Evolutionary conservation across 2,113 vertebrate species (phyloP).

Genomic region (Plotosus lineatus): DNA sequence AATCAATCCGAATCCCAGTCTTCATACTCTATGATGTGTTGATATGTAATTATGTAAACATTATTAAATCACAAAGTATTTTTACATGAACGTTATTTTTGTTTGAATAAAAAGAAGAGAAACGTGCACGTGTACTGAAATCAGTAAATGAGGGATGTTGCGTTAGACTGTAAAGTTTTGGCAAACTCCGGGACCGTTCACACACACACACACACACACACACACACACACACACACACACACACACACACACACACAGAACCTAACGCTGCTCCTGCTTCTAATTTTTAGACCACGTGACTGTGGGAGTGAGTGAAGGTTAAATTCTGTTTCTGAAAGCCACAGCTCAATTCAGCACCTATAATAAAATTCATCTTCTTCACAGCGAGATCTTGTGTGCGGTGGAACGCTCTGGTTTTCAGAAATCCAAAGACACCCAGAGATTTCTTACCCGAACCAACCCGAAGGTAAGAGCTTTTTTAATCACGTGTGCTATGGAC

Average conservation of each 20-base stretch:
- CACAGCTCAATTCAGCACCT: conserved; percentile 70
- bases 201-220: conserved; percentile 49
- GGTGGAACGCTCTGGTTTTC: conserved; percentile 51
- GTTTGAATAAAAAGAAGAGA: too few relatives aligned
- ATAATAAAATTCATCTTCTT: conserved; percentile 66
- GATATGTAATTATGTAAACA: background rate
- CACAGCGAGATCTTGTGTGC: conserved; percentile 60
- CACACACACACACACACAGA: background rate
- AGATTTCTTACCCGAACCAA: conserved; percentile 38
- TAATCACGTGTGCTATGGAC: conserved; percentile 38
- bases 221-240: conserved; percentile 41
- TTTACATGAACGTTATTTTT: too few relatives aligned
- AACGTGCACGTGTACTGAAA: background rate
- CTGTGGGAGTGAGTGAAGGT: conserved; percentile 79
- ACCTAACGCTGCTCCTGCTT: conserved; percentile 76
- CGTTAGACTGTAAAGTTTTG: conserved; percentile 9
- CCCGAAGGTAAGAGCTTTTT: conserved; percentile 56
- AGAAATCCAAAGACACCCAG: conserved; percentile 48
- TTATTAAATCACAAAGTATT: background rate
- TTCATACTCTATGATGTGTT: background rate
- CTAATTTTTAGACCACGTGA: conserved; percentile 83
- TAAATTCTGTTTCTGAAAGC: conserved; percentile 80
- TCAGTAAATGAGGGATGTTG: conserved; percentile 3
- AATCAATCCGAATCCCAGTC: too few relatives aligned
- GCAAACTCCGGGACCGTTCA: background rate